Percentiles rank a stretch among this genome's conserved stretches.
These are phyloP conservation scores for Epizoanthus stellaris DNA, from an alignment of 92 coral and sea anemone genomes.

Conservation along the genomic window DNA sequence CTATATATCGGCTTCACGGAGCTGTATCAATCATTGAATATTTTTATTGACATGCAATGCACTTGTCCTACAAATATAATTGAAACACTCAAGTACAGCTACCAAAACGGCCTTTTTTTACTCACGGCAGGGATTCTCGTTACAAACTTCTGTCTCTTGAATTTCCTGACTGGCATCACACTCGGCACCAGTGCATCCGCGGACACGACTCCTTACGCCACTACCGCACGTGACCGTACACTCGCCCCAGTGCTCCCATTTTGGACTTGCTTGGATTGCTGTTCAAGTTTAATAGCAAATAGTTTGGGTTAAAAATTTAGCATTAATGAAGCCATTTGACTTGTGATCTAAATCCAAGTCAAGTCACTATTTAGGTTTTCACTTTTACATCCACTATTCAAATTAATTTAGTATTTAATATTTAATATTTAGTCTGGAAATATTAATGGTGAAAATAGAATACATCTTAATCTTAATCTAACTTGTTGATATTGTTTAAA, in stretches of 20 bases:
- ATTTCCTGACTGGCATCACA: background rate
- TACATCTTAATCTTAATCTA: no score
- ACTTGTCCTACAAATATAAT: no score
- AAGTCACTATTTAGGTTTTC: background rate
- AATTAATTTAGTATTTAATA: no score
- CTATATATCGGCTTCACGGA: no score
- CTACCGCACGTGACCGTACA: background rate
- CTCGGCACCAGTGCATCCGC: background rate
- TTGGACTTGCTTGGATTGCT: background rate
- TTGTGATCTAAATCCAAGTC: no score
- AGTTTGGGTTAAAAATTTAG: background rate
- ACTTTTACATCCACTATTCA: background rate
- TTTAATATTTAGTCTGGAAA: no score
- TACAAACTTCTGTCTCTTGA: conserved; percentile 3
- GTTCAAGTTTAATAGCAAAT: background rate
- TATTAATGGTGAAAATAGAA: no score
- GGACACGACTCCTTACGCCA: conserved; percentile 9
- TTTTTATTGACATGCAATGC: no score
- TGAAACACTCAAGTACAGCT: no score
- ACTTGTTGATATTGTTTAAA: no score
- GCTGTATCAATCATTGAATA: no score
- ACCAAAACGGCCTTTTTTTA: background rate
- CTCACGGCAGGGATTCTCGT: conserved; percentile 5
- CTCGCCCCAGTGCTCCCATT: conserved; percentile 18
- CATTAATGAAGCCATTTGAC: background rate